These are phyloP conservation scores for Falco biarmicus DNA, from an alignment of 2,797 vertebrate genomes.

Conservation along the genomic window DNA sequence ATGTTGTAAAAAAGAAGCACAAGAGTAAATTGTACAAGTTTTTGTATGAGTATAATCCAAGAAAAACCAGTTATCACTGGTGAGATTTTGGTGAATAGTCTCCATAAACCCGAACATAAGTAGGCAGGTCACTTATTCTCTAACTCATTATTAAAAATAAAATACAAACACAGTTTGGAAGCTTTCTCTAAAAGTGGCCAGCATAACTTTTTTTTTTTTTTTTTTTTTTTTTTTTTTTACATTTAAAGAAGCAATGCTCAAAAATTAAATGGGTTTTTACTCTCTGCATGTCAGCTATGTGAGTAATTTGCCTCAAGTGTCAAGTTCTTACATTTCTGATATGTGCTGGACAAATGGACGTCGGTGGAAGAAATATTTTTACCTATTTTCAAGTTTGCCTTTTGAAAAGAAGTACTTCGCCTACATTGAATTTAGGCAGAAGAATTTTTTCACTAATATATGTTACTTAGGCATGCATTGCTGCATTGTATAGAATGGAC, in stretches of 20 bases:
- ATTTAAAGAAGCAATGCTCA: not conserved
- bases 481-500: not conserved
- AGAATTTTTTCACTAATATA: not conserved
- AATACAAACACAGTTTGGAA: not conserved
- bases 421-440: not conserved
- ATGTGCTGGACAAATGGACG: not conserved
- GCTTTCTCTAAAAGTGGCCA: not conserved
- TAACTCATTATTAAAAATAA: not conserved
- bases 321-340: not conserved
- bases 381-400: not conserved
- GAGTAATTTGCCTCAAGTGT: not conserved
- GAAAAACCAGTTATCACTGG: not conserved
- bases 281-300: not conserved
- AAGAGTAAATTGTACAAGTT: not conserved
- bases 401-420: not conserved
- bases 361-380: not conserved
- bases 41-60: not conserved
- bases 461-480: not conserved
- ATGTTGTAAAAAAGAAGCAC: not conserved
- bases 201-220: not conserved
- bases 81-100: not conserved
- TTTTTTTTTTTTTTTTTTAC: not conserved
- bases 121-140: not conserved
- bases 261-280: not conserved
- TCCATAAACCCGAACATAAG: not conserved